phyloP scores from a whole-genome alignment of 2,797 vertebrate species.

The Simalia tracyae region DNA sequence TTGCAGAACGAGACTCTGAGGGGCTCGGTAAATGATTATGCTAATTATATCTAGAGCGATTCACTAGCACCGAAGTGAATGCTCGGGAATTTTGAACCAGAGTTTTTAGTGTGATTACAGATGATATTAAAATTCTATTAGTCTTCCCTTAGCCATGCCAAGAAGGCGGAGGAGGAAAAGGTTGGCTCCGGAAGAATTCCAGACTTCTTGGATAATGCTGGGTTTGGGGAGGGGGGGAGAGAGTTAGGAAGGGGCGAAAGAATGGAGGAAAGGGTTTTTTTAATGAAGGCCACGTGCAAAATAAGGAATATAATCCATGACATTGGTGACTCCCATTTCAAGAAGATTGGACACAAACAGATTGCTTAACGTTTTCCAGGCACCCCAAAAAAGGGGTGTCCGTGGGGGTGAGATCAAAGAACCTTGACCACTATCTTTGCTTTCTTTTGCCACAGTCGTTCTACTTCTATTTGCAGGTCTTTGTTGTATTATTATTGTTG shows the following conservation, averaged over 20 bases:
- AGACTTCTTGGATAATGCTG: not conserved
- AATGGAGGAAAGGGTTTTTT: not conserved
- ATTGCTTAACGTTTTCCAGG: not conserved
- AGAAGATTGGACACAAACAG: not conserved
- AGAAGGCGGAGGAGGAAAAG: not conserved
- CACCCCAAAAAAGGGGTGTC: not conserved
- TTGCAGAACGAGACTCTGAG: slow-evolving; percentile 58
- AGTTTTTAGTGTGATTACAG: slow-evolving; percentile 72
- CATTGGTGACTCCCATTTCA: not conserved
- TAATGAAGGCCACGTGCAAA: not conserved
- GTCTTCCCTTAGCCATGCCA: slow-evolving; percentile 47
- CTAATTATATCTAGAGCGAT: slow-evolving; percentile 63
- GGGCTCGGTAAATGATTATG: slow-evolving; percentile 64
- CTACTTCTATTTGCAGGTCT: not conserved
- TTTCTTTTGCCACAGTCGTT: too few relatives aligned
- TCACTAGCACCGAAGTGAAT: slow-evolving; percentile 51
- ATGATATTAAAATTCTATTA: slow-evolving; percentile 74
- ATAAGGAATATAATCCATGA: not conserved
- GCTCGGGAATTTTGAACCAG: slow-evolving; percentile 65
- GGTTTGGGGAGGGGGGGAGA: not conserved
- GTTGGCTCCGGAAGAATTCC: not conserved
- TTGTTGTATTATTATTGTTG: too few relatives aligned
- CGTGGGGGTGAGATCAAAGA: not conserved
- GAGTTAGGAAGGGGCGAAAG: not conserved
- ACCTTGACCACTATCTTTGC: not conserved